Evolutionary conservation across 2,113 vertebrate genomes (phyloP).

Genomic region (Acrocephalus kingi): DNA sequence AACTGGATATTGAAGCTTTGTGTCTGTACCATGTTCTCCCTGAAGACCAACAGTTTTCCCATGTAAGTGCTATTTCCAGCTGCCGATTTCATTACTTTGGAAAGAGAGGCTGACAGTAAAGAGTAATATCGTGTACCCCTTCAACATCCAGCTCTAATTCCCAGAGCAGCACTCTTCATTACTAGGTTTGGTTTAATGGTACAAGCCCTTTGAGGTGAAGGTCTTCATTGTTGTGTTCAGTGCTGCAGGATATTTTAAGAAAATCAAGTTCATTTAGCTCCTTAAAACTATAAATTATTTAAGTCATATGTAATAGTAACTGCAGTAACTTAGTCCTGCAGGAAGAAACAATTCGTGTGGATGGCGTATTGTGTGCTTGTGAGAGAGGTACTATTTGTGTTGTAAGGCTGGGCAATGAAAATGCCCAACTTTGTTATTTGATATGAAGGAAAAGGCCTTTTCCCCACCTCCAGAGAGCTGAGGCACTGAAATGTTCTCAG

Average conservation of each 20-base stretch:
- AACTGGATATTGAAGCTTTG: background rate
- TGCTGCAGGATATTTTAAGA: background rate
- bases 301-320: background rate
- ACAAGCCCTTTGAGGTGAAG: background rate
- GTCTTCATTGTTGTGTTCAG: background rate
- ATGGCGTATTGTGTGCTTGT: no score
- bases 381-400: background rate
- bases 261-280: background rate
- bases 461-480: background rate
- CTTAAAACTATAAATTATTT: background rate
- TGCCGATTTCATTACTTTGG: background rate
- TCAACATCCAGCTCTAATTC: background rate
- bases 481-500: background rate
- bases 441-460: background rate
- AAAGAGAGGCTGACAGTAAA: background rate
- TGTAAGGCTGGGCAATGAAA: background rate
- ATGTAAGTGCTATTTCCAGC: background rate
- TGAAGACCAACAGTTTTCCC: background rate
- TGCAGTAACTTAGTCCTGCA: background rate
- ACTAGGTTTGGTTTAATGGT: background rate
- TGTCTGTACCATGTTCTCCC: background rate
- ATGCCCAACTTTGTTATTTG: fast-evolving
- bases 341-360: background rate
- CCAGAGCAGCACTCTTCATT: background rate
- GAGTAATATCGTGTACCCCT: background rate